Evolutionary conservation across 2,113 vertebrate genomes (phyloP).

Genomic region (Cromileptes altivelis): DNA sequence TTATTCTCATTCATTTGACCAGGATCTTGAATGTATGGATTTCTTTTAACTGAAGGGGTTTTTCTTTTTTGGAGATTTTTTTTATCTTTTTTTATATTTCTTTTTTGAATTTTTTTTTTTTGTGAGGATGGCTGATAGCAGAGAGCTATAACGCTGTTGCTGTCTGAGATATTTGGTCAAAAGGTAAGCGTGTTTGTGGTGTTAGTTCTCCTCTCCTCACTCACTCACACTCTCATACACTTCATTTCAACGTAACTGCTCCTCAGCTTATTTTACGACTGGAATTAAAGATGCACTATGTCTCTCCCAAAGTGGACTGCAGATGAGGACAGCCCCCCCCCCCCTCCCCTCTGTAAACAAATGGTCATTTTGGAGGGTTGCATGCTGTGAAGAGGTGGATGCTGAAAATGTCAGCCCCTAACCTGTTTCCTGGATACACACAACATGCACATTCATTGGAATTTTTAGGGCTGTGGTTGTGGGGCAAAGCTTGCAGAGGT

Average conservation of each 20-base stretch:
- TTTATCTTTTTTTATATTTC: conserved; percentile 9
- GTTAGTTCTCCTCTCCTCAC: conserved; percentile 32
- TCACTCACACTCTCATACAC: conserved; percentile 1
- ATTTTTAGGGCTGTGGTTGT: conserved; percentile 39
- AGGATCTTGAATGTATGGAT: conserved; percentile 68
- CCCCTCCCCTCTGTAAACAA: neutral
- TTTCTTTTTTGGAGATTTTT: conserved; percentile 41
- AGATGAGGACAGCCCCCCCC: conserved; percentile 9
- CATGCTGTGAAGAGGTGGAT: conserved; percentile 17
- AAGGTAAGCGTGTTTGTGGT: conserved; percentile 73
- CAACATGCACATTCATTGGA: conserved; percentile 32
- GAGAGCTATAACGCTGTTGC: conserved; percentile 45
- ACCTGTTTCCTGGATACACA: conserved; percentile 32
- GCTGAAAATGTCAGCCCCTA: conserved; percentile 41
- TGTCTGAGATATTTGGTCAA: conserved; percentile 53
- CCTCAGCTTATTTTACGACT: neutral
- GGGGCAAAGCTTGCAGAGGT: conserved; percentile 31
- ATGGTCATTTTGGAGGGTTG: conserved; percentile 15
- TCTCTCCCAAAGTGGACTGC: conserved; percentile 35
- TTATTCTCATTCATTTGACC: conserved; percentile 63
- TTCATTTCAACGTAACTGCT: neutral
- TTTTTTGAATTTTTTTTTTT: conserved; percentile 31
- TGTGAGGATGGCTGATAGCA: conserved; percentile 46
- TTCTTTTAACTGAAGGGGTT: conserved; percentile 47
- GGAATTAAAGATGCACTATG: conserved; percentile 16